These are phyloP conservation scores for Drosophila sp. DNA, from an alignment of 1,140 invertebrate species.

Conservation along the genomic window DNA sequence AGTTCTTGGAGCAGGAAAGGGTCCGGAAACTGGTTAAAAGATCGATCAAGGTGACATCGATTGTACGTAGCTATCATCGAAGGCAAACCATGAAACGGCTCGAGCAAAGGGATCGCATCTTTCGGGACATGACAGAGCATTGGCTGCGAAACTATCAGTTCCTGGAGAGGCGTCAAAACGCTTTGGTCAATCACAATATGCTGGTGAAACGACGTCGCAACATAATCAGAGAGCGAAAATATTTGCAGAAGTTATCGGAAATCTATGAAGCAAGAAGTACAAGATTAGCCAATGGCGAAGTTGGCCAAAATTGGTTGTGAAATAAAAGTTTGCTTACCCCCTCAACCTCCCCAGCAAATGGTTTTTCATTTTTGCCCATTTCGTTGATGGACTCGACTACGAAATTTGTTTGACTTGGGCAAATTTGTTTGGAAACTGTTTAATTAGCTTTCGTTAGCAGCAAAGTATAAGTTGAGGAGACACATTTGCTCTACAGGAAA, in stretches of 20 bases:
- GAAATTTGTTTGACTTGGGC: slow-evolving; percentile 49
- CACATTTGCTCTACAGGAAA: slow-evolving; percentile 11
- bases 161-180: slow-evolving; percentile 2
- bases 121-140: slow-evolving; percentile 49
- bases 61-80: background rate
- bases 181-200: slow-evolving; percentile 28
- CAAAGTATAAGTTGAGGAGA: slow-evolving; percentile 6
- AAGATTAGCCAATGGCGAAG: background rate
- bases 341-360: too few species aligned
- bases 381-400: slow-evolving; percentile 25
- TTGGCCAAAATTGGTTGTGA: background rate
- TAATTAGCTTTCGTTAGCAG: slow-evolving; percentile 42
- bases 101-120: background rate
- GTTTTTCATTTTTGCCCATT: background rate
- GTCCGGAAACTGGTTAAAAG: background rate
- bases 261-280: background rate
- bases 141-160: background rate
- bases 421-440: slow-evolving; percentile 40
- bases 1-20: slow-evolving; percentile 4
- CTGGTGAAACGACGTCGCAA: slow-evolving; percentile 27
- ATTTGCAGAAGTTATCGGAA: slow-evolving; percentile 4
- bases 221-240: background rate
- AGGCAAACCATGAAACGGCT: background rate
- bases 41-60: slow-evolving; percentile 12
- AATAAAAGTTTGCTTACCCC: background rate